A percentile compares a stretch with the other conserved stretches of the same genome.
Evolutionary conservation across 1,140 invertebrate genomes (phyloP).

Genomic region (Brachionus plicatilis): DNA sequence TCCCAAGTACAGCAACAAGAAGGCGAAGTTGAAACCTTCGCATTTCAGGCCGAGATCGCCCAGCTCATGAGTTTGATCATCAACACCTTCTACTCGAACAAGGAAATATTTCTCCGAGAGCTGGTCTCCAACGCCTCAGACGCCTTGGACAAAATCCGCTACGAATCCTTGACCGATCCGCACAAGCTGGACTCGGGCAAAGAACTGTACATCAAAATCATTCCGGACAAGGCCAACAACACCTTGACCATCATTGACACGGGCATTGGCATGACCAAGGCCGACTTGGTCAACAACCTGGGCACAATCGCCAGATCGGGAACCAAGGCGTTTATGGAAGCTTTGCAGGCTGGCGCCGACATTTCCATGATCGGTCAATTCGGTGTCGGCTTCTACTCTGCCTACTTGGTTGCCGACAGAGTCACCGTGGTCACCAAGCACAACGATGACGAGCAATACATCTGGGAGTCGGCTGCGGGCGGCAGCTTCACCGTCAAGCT

Average conservation of each 20-base stretch:
- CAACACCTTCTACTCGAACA: slow-evolving; percentile 99
- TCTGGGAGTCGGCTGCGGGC: slow-evolving; percentile 87
- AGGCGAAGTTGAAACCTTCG: slow-evolving; percentile 58
- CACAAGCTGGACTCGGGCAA: slow-evolving; percentile 75
- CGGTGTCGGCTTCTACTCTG: slow-evolving; percentile 96
- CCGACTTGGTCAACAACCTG: slow-evolving; percentile 87
- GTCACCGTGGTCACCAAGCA: slow-evolving; percentile 88
- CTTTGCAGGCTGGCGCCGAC: slow-evolving; percentile 80
- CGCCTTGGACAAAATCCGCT: slow-evolving; percentile 66
- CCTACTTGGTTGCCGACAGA: slow-evolving; percentile 88
- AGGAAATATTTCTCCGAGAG: slow-evolving; percentile 98
- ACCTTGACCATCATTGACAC: slow-evolving; percentile 85
- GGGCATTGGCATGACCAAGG: slow-evolving; percentile 88
- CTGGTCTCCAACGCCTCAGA: slow-evolving; percentile 84
- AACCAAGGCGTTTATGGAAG: slow-evolving; percentile 94
- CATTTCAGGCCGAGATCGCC: slow-evolving; percentile 90
- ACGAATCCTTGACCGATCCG: slow-evolving; percentile 84
- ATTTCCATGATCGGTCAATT: slow-evolving; percentile 97
- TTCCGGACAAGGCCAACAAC: slow-evolving; percentile 79
- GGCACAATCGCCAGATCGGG: slow-evolving; percentile 93
- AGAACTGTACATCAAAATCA: slow-evolving; percentile 82
- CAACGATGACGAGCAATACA: slow-evolving; percentile 88
- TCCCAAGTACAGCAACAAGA: slow-evolving; percentile 24
- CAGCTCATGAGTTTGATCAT: slow-evolving; percentile 93
- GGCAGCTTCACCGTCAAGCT: slow-evolving; percentile 79